Evolutionary conservation across 2,113 vertebrate genomes (phyloP).

Genomic region (Loxodonta africana): DNA sequence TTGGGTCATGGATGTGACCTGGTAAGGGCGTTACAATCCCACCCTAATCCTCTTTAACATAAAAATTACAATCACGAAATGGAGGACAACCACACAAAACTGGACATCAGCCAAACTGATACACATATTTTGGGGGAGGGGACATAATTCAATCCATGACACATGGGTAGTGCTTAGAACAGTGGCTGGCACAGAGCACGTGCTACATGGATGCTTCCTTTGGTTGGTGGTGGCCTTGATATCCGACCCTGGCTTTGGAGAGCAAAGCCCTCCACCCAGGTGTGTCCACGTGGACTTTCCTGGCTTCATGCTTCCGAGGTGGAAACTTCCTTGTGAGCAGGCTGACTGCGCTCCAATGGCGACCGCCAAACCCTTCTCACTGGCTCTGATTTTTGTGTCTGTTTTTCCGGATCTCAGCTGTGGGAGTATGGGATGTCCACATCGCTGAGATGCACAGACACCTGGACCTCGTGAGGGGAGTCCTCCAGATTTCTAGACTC

Average conservation of each 20-base stretch:
- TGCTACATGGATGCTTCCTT: fast-evolving
- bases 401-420: background rate
- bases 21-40: no score
- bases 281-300: fast-evolving
- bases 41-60: no score
- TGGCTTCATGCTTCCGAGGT: background rate
- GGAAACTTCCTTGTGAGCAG: background rate
- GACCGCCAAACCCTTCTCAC: background rate
- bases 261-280: background rate
- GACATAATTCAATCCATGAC: no score
- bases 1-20: no score
- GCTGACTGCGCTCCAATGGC: background rate
- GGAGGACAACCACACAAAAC: no score
- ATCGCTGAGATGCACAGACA: fast-evolving
- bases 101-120: no score
- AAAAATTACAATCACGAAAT: no score
- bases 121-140: no score
- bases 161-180: fast-evolving
- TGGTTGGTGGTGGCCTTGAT: fast-evolving
- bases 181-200: background rate
- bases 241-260: background rate
- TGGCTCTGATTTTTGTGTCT: no score
- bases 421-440: fast-evolving
- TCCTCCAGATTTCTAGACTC: background rate
- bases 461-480: background rate